Evolutionary conservation across 2,888 invertebrate species (phyloP).

Genomic region (Melinopterus prodromus): DNA sequence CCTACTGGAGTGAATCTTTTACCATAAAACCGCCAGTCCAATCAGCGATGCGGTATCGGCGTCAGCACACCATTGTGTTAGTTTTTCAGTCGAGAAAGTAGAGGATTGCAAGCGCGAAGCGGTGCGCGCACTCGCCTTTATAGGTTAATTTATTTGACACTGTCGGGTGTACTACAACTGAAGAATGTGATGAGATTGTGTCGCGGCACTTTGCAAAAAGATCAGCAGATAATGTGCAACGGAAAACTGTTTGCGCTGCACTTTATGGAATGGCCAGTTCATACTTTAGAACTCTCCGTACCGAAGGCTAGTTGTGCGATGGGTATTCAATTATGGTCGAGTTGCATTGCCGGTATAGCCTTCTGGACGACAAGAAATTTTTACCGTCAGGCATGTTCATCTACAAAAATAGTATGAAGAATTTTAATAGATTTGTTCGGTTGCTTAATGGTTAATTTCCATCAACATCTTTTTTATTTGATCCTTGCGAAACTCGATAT

Average conservation of each 20-base stretch:
- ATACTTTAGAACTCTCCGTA: background rate
- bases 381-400: background rate
- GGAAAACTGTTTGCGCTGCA: slow-evolving; percentile 4
- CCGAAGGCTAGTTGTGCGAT: background rate
- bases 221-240: background rate
- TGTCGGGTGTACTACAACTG: slow-evolving; percentile 37
- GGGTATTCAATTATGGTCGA: background rate
- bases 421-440: background rate
- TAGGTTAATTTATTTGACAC: slow-evolving; percentile 35
- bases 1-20: background rate
- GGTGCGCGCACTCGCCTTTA: slow-evolving; percentile 27
- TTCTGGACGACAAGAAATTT: background rate
- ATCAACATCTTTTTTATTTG: background rate
- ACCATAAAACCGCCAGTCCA: background rate
- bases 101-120: slow-evolving; percentile 9
- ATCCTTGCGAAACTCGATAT: too few relatives aligned
- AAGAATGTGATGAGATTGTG: slow-evolving; percentile 38
- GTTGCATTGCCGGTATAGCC: background rate
- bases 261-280: background rate
- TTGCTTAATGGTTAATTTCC: background rate
- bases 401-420: background rate
- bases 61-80: background rate
- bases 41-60: slow-evolving; percentile 4
- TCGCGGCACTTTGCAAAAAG: slow-evolving; percentile 20
- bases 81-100: background rate